Evolutionary conservation across 2,113 vertebrate genomes (phyloP), one percentile per base, ranked within the genome.

Genomic region (Ariopsis seemanni): DNA sequence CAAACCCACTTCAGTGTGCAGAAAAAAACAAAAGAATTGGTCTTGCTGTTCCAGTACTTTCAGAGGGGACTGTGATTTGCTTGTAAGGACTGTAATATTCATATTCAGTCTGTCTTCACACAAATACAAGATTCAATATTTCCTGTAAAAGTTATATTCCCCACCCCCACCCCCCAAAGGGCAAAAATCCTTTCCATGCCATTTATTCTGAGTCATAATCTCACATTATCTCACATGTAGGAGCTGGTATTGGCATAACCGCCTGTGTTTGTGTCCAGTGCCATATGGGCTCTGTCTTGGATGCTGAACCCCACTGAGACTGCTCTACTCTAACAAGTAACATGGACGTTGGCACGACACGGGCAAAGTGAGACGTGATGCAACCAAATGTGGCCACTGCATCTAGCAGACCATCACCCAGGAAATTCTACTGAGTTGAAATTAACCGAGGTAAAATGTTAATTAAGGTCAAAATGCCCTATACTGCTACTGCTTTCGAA

Each of bases 241-340:
- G n/a, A 84, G n/a, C 34, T 12, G 15, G 2, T 18, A 42, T 57
- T 48, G 57, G 82, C 84, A 79, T 74, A 69, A 86, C 48, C 80
- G 62, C 60, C 75, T 63, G 57, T 88, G 65, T 55, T 84, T 5
- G 52, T 85, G 82, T 67, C 52, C 34, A 55, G 50, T 65, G 78
- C 88, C 89, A 90, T 88, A 88, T 90, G 89, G 89, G 77, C 82
- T 84, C 62, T 14, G 30, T 88, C 72, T 69, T 79, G 87, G 82
- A 75, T 82, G 69, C 27, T 57, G 52, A 78, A 62, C 57, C 89
- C 75, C 67, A 77, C 42, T 81, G 83, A 27, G 86, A 60, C 60
- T n/a, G 53, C 80, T 86, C 57, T 67, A 77, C 67, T 82, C 85
- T 42, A 87, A 42, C 42, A 42, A 85, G 62, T 65, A 87, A 20